Percentiles rank a stretch among this genome's conserved stretches.
These are phyloP conservation scores for Harpagoxenus sublaevis DNA, from an alignment of 2,888 invertebrate species.

Conservation along the genomic window DNA sequence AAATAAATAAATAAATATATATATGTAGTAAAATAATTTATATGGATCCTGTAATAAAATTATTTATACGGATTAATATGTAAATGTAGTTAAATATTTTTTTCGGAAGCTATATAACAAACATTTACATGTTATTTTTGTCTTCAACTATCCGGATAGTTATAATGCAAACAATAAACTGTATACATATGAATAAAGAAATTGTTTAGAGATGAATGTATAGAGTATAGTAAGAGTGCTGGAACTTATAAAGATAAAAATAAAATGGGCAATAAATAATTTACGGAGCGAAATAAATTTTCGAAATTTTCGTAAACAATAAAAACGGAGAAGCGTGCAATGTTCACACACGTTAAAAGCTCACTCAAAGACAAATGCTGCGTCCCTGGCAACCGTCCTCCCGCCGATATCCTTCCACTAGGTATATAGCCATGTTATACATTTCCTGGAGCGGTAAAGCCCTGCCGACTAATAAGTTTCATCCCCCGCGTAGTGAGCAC, in stretches of 20 bases:
- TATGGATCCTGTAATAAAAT: not conserved
- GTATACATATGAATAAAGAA: not conserved
- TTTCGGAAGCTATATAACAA: not conserved
- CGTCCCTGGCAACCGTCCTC: conserved; percentile 75
- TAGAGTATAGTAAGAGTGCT: not conserved
- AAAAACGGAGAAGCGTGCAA: too few species aligned
- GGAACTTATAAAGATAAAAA: not conserved
- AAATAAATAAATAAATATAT: not conserved
- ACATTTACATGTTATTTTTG: not conserved
- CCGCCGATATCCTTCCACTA: conserved; percentile 74
- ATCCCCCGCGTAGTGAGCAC: conserved; percentile 86
- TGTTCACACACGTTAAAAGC: too few species aligned
- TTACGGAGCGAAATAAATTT: not conserved
- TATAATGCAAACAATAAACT: not conserved
- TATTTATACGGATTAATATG: not conserved
- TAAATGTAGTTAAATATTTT: too few species aligned
- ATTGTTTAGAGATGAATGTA: not conserved
- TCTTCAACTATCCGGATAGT: too few species aligned
- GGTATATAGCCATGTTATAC: conserved; percentile 74
- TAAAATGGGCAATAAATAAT: too few species aligned
- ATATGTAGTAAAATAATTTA: not conserved
- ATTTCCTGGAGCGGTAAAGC: conserved; percentile 71
- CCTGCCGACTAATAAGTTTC: conserved; percentile 84
- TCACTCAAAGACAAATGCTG: conserved; percentile 33
- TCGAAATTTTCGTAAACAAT: not conserved